Conservation (phyloP, 2,113 vertebrate species). For the Heteronetta atricapilla region DNA sequence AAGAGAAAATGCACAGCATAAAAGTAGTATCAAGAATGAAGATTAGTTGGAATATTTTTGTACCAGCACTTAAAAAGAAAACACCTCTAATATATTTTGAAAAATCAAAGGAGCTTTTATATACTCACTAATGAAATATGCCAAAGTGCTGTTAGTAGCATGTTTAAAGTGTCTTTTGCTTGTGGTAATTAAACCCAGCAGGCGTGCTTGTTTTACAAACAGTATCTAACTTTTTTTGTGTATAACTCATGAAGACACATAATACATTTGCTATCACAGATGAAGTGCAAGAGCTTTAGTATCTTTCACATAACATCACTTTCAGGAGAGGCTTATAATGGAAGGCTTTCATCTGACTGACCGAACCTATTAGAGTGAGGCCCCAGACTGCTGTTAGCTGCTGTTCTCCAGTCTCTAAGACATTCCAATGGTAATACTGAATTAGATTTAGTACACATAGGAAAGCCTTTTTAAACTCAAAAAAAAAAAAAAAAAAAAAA, state of each 20-base stretch:
- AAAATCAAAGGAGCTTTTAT: conserved; percentile 68
- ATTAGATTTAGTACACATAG: not conserved
- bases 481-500: not conserved
- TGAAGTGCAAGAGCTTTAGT: not conserved
- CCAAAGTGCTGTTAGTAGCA: conserved; percentile 48
- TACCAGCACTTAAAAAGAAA: conserved; percentile 47
- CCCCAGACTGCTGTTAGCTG: not conserved
- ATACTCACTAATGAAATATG: conserved; percentile 48
- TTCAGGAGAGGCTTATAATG: not conserved
- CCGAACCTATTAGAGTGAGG: not conserved
- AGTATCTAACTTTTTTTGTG: not conserved
- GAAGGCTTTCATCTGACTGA: conserved; percentile 21
- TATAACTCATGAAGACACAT: not conserved
- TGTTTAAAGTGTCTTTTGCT: conserved; percentile 61
- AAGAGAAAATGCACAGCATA: conserved; percentile 21
- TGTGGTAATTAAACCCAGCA: conserved; percentile 64
- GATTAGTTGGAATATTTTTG: conserved; percentile 57
- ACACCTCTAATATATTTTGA: conserved; percentile 37
- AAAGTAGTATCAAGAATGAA: conserved; percentile 52
- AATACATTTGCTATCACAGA: conserved; percentile 19
- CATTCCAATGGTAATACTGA: not conserved
- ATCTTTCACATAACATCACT: not conserved
- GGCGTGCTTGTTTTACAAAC: conserved; percentile 58
- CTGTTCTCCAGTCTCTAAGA: not conserved
- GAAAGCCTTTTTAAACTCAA: not conserved